Evolutionary conservation across 2,888 invertebrate species (phyloP).

Genomic region (Papilio gigon): DNA sequence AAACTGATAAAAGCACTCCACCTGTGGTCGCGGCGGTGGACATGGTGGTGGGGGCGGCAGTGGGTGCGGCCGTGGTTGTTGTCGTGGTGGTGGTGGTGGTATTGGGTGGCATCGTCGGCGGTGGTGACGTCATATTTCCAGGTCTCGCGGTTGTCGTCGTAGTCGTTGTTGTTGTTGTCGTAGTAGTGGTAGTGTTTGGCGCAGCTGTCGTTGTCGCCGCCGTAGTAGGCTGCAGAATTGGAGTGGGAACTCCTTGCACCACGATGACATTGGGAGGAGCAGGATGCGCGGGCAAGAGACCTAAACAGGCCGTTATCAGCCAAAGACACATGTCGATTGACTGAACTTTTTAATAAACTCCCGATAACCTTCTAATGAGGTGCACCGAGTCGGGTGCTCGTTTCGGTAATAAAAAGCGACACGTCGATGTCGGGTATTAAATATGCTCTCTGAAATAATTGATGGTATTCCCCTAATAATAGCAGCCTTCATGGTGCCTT

Average conservation of each 20-base stretch:
- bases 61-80: conserved; percentile 47
- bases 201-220: conserved; percentile 50
- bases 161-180: conserved; percentile 42
- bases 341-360: neutral
- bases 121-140: conserved; percentile 42
- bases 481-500: conserved; percentile 78
- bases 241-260: conserved; percentile 67
- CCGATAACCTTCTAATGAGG: conserved; percentile 28
- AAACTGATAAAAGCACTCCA: conserved; percentile 65
- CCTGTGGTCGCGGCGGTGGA: conserved; percentile 50
- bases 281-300: conserved; percentile 67
- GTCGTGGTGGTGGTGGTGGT: conserved; percentile 45
- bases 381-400: conserved; percentile 47
- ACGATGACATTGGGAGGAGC: conserved; percentile 60
- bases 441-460: conserved; percentile 71
- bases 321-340: conserved; percentile 71
- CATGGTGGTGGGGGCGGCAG: conserved; percentile 40
- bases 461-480: conserved; percentile 77
- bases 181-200: conserved; percentile 36
- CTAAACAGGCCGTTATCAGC: conserved; percentile 77
- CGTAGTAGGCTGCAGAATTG: conserved; percentile 71
- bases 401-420: conserved; percentile 53
- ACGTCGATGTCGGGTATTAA: conserved; percentile 68
- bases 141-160: conserved; percentile 45
- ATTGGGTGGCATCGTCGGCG: conserved; percentile 41